phyloP scores from a whole-genome alignment of 64 coral and sea anemone genomes.

The Platygyra sinensis region DNA sequence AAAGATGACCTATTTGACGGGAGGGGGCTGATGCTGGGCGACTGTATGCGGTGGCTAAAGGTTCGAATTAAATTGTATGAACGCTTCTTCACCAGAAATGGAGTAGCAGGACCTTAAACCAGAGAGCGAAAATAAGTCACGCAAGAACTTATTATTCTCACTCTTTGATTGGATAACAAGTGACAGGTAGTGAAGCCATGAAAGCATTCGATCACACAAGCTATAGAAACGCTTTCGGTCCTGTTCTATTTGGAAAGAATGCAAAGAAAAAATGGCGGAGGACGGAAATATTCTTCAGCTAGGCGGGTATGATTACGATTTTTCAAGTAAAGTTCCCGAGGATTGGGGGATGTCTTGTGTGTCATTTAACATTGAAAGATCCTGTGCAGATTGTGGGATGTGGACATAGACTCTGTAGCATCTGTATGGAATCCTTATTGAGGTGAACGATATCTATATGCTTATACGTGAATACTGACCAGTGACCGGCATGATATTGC shows the following conservation, averaged over 20 bases:
- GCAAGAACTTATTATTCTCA: not conserved
- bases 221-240: not conserved
- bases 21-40: no score
- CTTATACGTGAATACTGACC: not conserved
- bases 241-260: not conserved
- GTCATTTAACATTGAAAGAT: conserved; percentile 62
- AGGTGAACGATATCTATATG: conserved; percentile 31
- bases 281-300: not conserved
- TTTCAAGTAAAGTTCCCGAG: conserved; percentile 56
- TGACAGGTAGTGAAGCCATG: not conserved
- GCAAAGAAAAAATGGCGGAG: conserved; percentile 36
- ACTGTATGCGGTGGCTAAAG: no score
- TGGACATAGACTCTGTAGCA: conserved; percentile 78
- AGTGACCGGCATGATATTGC: not conserved
- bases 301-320: conserved; percentile 67
- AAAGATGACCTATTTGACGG: no score
- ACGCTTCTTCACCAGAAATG: no score
- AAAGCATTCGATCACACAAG: not conserved
- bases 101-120: no score
- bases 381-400: conserved; percentile 70
- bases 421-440: conserved; percentile 62
- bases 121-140: not conserved
- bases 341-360: conserved; percentile 71
- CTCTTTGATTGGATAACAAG: not conserved
- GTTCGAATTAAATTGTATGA: no score